Evolutionary conservation across 2,888 invertebrate genomes (phyloP).

Genomic region (Drosophila stalkeri): DNA sequence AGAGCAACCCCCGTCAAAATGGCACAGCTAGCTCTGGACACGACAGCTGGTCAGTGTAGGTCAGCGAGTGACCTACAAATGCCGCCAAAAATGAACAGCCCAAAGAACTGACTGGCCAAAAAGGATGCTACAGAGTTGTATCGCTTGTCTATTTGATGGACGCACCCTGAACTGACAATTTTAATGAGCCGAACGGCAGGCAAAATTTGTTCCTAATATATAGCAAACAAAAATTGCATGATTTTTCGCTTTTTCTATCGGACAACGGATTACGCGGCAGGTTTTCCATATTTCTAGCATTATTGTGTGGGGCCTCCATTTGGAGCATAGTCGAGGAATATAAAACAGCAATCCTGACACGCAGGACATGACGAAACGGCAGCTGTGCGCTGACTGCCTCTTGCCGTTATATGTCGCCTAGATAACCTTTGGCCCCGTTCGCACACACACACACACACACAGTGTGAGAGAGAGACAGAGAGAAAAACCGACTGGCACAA

Average conservation of each 20-base stretch:
- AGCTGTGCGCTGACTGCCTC: slow-evolving; percentile 65
- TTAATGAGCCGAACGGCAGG: slow-evolving; percentile 50
- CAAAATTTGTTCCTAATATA: slow-evolving; percentile 30
- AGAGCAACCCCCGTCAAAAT: slow-evolving; percentile 65
- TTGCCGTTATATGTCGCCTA: slow-evolving; percentile 70
- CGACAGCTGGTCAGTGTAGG: slow-evolving; percentile 70
- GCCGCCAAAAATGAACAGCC: slow-evolving; percentile 70
- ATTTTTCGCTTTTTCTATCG: slow-evolving; percentile 39
- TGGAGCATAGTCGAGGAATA: slow-evolving; percentile 17
- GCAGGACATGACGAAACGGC: slow-evolving; percentile 53
- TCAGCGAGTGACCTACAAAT: slow-evolving; percentile 63
- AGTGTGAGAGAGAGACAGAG: slow-evolving; percentile 26
- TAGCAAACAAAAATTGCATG: slow-evolving; percentile 53
- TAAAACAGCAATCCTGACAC: slow-evolving; percentile 40
- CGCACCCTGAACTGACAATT: slow-evolving; percentile 50
- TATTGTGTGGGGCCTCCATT: not conserved
- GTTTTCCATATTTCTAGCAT: slow-evolving; percentile 21
- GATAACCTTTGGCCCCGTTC: slow-evolving; percentile 80
- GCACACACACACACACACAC: slow-evolving; percentile 47
- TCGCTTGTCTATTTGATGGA: slow-evolving; percentile 50
- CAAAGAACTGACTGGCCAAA: slow-evolving; percentile 19
- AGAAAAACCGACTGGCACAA: slow-evolving; percentile 59
- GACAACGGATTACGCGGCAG: slow-evolving; percentile 45
- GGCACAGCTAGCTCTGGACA: slow-evolving; percentile 33
- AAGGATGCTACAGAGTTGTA: slow-evolving; percentile 45